phyloP scores from a whole-genome alignment of 1,140 invertebrate genomes.

The Achroia grisella region DNA sequence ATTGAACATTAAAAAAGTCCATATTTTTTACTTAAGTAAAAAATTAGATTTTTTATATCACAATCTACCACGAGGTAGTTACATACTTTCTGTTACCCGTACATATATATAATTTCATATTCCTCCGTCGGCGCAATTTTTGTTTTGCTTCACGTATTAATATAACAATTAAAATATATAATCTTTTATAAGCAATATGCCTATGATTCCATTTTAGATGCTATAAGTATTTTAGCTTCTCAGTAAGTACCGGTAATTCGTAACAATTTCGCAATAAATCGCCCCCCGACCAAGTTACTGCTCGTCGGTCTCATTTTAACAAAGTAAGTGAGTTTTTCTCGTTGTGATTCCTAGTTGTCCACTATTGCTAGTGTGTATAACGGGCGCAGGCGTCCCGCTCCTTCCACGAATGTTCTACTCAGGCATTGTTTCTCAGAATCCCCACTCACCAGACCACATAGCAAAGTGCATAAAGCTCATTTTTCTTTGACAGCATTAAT shows the following conservation, averaged over 20 bases:
- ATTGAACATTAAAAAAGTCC: too few relatives aligned
- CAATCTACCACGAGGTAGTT: too few relatives aligned
- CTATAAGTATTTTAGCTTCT: constrained; percentile 14
- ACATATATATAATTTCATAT: too few relatives aligned
- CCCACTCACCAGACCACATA: constrained; percentile 49
- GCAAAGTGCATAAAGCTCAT: constrained; percentile 37
- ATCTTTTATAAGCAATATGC: neutral
- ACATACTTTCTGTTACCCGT: too few relatives aligned
- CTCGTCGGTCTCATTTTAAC: constrained; percentile 49
- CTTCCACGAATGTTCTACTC: constrained; percentile 49
- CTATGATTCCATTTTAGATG: neutral
- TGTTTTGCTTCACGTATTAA: too few relatives aligned
- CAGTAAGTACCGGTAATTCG: constrained; percentile 37
- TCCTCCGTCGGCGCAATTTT: too few relatives aligned
- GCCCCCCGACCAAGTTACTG: constrained; percentile 21
- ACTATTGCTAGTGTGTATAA: constrained; percentile 49
- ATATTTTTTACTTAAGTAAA: too few relatives aligned
- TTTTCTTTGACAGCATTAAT: constrained; percentile 35
- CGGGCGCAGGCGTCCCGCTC: constrained; percentile 46
- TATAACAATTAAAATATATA: too few relatives aligned
- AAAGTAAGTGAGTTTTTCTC: constrained; percentile 59
- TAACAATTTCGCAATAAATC: constrained; percentile 53
- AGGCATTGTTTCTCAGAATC: constrained; percentile 63
- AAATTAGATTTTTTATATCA: too few relatives aligned
- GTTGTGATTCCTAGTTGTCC: constrained; percentile 50